Evolutionary conservation across 1,140 invertebrate genomes (phyloP), one percentile per base, ranked within the genome.

Genomic region (Drosophila quadrilineata): DNA sequence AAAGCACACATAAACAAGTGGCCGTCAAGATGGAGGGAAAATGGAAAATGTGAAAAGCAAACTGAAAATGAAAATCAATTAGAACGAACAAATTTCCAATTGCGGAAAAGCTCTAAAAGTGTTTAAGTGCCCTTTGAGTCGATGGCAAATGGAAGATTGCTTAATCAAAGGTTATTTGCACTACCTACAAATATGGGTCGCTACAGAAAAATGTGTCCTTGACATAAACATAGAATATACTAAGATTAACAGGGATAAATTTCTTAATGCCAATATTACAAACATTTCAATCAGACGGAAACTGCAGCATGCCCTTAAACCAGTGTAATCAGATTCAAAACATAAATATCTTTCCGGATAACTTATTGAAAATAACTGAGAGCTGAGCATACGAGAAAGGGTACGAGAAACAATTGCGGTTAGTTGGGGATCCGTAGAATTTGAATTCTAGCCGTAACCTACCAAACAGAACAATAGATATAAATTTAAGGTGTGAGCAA

Each of bases 1-100:
- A 10, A 29, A 31, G 1, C 40, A 8, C 21, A n/a, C n/a, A n/a
- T n/a, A 31, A 46, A 16, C 17, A 17, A 26, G 3, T 9, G 17
- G 41, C 22, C 26, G 6, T n/a, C n/a, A 41, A 8, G 24, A 28
- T 16, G 3, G 14, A 48, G 6, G n/a, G n/a, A 5, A 17, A 21
- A 26, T 26, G 22, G 21, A 6, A 12, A 35, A 31, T 16, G 14
- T 14, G 26, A 74, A 49, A 67, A n/a, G 40, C 6, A 14, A 24
- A 43, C 8, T 14, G 6, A 35, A 58, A 21, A 5, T 8, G 29
- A 33, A 75, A 79, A 60, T 59, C 64, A 77, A 79, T 79, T 74
- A 73, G 40, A 56, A 16, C 29, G 17, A 48, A 50, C 43, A 48
- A 64, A 69, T 74, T 57, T 52, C n/a, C 38, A 38, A 58, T 56